Conservation (phyloP, 2,113 vertebrate species). For the Vulpes lagopus region DNA sequence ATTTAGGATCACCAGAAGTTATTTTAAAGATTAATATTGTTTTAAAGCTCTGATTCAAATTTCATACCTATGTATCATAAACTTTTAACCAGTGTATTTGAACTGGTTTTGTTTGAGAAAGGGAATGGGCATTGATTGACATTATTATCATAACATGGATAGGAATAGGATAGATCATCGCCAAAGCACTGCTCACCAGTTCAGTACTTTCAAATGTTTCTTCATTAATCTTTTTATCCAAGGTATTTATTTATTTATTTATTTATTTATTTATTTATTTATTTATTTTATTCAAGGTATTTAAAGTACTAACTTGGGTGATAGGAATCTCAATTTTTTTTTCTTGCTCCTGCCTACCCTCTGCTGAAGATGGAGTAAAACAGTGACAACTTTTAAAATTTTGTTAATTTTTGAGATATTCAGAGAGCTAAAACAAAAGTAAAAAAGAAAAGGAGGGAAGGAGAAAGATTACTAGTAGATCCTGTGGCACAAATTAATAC, state of each 20-base stretch:
- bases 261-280: too few species aligned
- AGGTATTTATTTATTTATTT: too few species aligned
- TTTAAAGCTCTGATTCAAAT: not conserved
- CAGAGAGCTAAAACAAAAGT: not conserved
- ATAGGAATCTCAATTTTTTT: conserved; percentile 37
- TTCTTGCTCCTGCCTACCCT: conserved; percentile 77
- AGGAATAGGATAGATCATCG: not conserved
- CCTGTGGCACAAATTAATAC: not conserved
- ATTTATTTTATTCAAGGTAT: too few species aligned
- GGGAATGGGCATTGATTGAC: not conserved
- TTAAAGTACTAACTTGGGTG: not conserved
- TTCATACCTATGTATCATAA: not conserved
- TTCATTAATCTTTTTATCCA: not conserved
- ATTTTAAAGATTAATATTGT: conserved; percentile 8
- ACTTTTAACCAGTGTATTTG: not conserved
- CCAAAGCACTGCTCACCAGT: not conserved
- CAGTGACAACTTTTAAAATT: not conserved
- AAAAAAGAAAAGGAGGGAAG: not conserved
- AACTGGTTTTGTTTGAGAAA: not conserved
- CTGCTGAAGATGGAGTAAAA: conserved; percentile 54
- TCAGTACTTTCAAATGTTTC: not conserved
- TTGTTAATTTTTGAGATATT: not conserved
- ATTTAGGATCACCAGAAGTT: not conserved
- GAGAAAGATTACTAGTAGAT: not conserved
- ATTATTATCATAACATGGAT: not conserved